These are phyloP conservation scores for Danio rerio DNA, from an alignment of 2,113 vertebrate genomes.

Conservation along the genomic window GRCz12tu NC_133187.1:21727501-21728000, in stretches of 20 bases:
- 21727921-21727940: conserved; percentile 56
- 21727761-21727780: conserved; percentile 98
- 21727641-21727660: conserved; percentile 47
- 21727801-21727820: conserved; percentile 98
- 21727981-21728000: neutral
- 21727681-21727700: conserved; percentile 49
- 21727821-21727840: conserved; percentile 89
- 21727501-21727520: neutral
- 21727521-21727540: neutral
- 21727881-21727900: conserved; percentile 81
- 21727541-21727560: conserved; percentile 13
- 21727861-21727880: conserved; percentile 84
- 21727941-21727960: conserved; percentile 53
- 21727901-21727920: conserved; percentile 74
- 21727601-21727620: conserved; percentile 46
- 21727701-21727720: conserved; percentile 42
- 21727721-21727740: conserved; percentile 58
- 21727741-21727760: conserved; percentile 70
- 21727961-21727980: conserved; percentile 47
- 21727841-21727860: conserved; percentile 96
- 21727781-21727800: conserved; percentile 97
- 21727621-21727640: conserved; percentile 48
- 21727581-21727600: neutral
- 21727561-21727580: neutral
- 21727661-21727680: conserved; percentile 48